Conservation (phyloP, 2,113 vertebrate species). For the Pardalotus punctatus region DNA sequence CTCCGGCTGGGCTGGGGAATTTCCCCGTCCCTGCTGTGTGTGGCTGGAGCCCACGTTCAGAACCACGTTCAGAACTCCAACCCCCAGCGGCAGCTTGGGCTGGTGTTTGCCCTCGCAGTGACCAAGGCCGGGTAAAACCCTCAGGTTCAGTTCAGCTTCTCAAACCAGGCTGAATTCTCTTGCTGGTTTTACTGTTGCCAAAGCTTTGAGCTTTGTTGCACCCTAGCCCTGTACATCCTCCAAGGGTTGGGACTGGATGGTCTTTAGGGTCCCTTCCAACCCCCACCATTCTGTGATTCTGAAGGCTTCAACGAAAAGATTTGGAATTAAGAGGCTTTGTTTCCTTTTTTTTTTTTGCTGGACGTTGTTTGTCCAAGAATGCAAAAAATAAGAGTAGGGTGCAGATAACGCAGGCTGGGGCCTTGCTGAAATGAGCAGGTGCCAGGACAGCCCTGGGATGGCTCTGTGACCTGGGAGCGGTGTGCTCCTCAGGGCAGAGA, state of each 20-base stretch:
- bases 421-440: neutral
- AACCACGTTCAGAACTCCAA: no score
- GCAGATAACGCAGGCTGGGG: neutral
- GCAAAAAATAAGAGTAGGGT: fast-evolving
- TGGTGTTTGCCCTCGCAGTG: neutral
- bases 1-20: neutral
- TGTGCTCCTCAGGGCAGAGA: no score
- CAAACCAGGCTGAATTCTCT: neutral
- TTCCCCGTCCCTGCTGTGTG: neutral
- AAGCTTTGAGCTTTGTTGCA: neutral
- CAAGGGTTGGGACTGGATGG: neutral
- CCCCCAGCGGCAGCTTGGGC: neutral
- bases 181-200: neutral
- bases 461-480: neutral
- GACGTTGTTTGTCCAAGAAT: neutral
- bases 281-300: neutral
- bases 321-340: neutral
- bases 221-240: neutral
- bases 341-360: neutral
- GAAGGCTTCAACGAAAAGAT: neutral
- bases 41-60: no score
- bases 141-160: neutral
- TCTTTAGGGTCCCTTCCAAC: neutral
- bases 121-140: neutral
- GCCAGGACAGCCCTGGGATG: neutral